Evolutionary conservation across 1,140 invertebrate species (phyloP).

Genomic region (Drusus annulatus): DNA sequence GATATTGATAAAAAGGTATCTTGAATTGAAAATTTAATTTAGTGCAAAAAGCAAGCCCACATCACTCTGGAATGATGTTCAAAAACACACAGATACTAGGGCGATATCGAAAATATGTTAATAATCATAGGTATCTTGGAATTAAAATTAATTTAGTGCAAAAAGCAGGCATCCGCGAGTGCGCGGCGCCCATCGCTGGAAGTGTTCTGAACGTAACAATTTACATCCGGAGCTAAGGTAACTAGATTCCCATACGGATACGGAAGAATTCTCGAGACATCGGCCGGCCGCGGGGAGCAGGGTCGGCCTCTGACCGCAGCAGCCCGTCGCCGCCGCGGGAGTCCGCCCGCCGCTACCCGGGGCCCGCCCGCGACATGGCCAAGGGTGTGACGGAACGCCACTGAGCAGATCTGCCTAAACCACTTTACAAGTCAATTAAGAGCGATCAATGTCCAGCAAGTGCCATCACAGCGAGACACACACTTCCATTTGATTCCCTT

Average conservation of each 20-base stretch:
- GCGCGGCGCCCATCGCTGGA: conserved; percentile 58
- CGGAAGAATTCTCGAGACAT: conserved; percentile 47
- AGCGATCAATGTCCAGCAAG: conserved; percentile 60
- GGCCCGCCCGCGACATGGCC: conserved; percentile 47
- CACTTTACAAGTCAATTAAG: conserved; percentile 45
- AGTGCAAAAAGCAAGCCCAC: no score
- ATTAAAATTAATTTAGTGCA: no score
- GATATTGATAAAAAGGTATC: no score
- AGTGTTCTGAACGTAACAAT: conserved; percentile 58
- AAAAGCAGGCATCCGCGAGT: conserved; percentile 60
- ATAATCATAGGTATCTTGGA: no score
- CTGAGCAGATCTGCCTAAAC: conserved; percentile 58
- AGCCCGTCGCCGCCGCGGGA: conserved; percentile 42
- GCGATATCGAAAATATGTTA: no score
- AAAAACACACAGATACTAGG: no score
- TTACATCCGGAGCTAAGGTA: conserved; percentile 60
- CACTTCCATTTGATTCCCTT: conserved; percentile 40
- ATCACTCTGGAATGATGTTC: no score
- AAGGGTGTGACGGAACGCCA: conserved; percentile 55
- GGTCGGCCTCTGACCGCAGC: conserved; percentile 42
- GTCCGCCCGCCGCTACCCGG: conserved; percentile 48
- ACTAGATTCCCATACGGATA: conserved; percentile 52
- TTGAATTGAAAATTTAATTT: no score
- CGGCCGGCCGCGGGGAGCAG: conserved; percentile 49
- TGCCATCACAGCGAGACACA: conserved; percentile 59